phyloP scores from a whole-genome alignment of 1,140 invertebrate genomes.

The Drosophila repleta region DNA sequence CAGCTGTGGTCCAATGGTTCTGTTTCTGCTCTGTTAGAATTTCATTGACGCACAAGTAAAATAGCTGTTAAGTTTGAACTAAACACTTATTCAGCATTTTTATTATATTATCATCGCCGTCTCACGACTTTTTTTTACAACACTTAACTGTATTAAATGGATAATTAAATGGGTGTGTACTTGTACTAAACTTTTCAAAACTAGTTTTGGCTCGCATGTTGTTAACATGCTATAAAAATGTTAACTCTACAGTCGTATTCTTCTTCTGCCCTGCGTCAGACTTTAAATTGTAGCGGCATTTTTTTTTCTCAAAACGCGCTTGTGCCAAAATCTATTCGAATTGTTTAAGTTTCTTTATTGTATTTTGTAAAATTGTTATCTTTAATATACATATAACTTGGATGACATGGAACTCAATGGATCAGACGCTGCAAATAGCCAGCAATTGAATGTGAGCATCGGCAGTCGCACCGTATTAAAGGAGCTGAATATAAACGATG shows the following conservation, averaged over 20 bases:
- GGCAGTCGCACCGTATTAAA: slow-evolving; percentile 57
- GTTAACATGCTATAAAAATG: slow-evolving; percentile 23
- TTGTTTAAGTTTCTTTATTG: slow-evolving; percentile 5
- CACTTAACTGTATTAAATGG: not conserved
- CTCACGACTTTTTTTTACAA: not conserved
- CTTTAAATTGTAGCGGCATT: slow-evolving; percentile 73
- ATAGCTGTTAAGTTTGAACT: slow-evolving; percentile 19
- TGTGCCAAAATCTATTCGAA: not conserved
- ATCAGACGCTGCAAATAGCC: not conserved
- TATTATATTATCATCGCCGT: not conserved
- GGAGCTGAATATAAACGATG: slow-evolving; percentile 67
- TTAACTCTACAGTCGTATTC: slow-evolving; percentile 5
- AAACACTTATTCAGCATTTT: not conserved
- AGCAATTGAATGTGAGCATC: slow-evolving; percentile 17
- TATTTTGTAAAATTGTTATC: slow-evolving; percentile 7
- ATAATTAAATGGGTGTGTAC: not conserved
- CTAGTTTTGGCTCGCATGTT: slow-evolving; percentile 1
- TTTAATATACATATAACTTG: not conserved
- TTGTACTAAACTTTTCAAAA: not conserved
- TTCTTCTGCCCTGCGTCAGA: slow-evolving; percentile 27
- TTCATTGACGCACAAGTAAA: not conserved
- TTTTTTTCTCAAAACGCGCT: slow-evolving; percentile 30
- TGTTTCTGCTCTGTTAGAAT: not conserved
- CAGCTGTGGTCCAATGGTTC: not conserved
- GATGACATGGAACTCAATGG: slow-evolving; percentile 53